Evolutionary conservation across 2,113 vertebrate species (phyloP).

Genomic region (Coregonus clupeaformis): DNA sequence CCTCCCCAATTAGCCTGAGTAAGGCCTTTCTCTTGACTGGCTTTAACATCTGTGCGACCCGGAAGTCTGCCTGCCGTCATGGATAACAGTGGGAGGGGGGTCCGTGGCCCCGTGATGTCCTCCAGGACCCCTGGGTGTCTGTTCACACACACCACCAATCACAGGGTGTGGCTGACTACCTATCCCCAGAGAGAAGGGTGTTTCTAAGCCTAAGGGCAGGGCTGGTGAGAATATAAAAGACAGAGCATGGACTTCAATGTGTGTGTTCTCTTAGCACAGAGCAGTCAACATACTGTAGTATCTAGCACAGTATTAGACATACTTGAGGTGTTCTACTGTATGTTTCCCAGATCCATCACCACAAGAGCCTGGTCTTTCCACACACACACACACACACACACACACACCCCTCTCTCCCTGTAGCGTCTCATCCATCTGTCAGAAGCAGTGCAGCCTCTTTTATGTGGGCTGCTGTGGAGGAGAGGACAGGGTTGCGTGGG

Average conservation of each 20-base stretch:
- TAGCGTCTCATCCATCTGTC: not conserved
- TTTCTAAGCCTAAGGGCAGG: not conserved
- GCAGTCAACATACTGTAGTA: too few relatives aligned
- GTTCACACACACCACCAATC: not conserved
- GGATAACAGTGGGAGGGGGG: not conserved
- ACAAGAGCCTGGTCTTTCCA: too few relatives aligned
- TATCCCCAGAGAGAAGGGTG: not conserved
- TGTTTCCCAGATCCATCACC: too few relatives aligned
- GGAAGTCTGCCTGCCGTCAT: constrained; percentile 23
- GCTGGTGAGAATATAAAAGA: too few relatives aligned
- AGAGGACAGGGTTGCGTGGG: too few relatives aligned
- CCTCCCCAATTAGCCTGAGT: constrained; percentile 63
- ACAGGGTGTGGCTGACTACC: too few relatives aligned
- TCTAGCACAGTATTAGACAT: too few relatives aligned
- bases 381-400: too few relatives aligned
- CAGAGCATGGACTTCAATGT: too few relatives aligned
- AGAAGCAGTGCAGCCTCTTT: constrained; percentile 23
- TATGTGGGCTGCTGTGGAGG: constrained; percentile 18
- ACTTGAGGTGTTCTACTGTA: too few relatives aligned
- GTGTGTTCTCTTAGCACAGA: too few relatives aligned
- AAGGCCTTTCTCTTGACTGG: constrained; percentile 47
- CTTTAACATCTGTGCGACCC: constrained; percentile 66
- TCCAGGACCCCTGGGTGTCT: constrained; percentile 23
- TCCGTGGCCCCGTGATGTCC: not conserved
- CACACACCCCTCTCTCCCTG: not conserved